A percentile compares a stretch with the other conserved stretches of the same genome.
Conservation (phyloP, 2,797 vertebrate genomes). For the Anguilla pacifica region DNA sequence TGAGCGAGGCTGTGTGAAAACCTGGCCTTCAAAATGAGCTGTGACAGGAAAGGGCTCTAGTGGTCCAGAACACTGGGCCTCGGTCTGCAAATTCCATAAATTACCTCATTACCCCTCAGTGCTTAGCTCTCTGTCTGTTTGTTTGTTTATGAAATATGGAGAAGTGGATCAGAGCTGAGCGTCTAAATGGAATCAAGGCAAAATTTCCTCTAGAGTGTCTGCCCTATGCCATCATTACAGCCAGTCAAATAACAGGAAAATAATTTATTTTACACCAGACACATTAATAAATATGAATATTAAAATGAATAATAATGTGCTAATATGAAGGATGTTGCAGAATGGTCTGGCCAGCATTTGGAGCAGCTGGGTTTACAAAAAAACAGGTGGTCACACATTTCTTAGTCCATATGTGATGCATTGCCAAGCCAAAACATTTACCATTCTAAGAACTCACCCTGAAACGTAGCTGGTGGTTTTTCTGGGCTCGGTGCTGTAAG, state of each 20-base stretch:
- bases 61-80: background rate
- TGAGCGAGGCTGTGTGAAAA: background rate
- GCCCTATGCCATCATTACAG: background rate
- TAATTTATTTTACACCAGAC: constrained; percentile 75
- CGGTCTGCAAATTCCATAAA: background rate
- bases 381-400: too few relatives aligned
- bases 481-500: too few relatives aligned
- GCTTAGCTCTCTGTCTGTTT: background rate
- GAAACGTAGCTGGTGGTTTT: background rate
- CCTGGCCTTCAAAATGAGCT: background rate
- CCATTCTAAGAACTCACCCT: too few relatives aligned
- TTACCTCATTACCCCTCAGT: background rate
- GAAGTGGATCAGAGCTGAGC: background rate
- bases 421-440: too few relatives aligned
- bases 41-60: background rate
- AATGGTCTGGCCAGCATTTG: constrained; percentile 51
- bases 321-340: constrained; percentile 75
- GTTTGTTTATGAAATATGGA: background rate
- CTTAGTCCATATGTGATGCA: too few relatives aligned
- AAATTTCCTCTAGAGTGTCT: background rate
- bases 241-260: constrained; percentile 45
- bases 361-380: constrained; percentile 42
- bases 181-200: background rate
- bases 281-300: constrained; percentile 50
- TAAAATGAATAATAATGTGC: constrained; percentile 54